Evolutionary conservation across 1,140 invertebrate genomes (phyloP).

Genomic region (Archivesica marissinica): DNA sequence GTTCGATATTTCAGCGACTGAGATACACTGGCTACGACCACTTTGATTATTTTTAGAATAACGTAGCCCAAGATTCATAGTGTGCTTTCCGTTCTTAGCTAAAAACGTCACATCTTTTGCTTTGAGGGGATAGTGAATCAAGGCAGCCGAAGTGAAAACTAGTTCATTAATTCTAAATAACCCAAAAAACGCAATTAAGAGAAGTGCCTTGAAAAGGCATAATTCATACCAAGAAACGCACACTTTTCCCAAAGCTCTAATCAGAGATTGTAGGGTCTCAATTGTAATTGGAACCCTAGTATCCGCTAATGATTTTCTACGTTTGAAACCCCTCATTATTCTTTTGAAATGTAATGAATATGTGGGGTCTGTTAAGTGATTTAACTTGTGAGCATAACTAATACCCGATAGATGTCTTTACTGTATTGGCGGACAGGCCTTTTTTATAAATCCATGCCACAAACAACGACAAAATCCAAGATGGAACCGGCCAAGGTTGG

Average conservation of each 20-base stretch:
- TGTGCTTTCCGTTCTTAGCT: neutral
- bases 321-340: conserved; percentile 14
- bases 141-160: neutral
- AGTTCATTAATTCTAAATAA: conserved; percentile 50
- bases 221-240: conserved; percentile 10
- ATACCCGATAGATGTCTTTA: conserved; percentile 9
- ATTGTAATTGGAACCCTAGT: conserved; percentile 31
- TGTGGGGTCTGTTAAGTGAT: neutral
- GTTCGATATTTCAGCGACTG: neutral
- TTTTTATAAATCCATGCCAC: conserved; percentile 1
- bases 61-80: neutral
- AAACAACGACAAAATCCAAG: neutral
- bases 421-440: neutral
- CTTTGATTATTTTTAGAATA: neutral
- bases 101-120: neutral
- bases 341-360: conserved; percentile 21
- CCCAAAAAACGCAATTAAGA: conserved; percentile 42
- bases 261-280: neutral
- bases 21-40: neutral
- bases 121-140: neutral
- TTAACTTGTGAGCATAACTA: neutral
- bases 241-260: neutral
- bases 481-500: neutral
- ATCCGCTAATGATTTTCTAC: neutral
- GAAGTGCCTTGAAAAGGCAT: conserved; percentile 24